Evolutionary conservation across 2,888 invertebrate species (phyloP), one percentile per base, ranked within the genome.

Genomic region (Hemicrepidius hirtus): DNA sequence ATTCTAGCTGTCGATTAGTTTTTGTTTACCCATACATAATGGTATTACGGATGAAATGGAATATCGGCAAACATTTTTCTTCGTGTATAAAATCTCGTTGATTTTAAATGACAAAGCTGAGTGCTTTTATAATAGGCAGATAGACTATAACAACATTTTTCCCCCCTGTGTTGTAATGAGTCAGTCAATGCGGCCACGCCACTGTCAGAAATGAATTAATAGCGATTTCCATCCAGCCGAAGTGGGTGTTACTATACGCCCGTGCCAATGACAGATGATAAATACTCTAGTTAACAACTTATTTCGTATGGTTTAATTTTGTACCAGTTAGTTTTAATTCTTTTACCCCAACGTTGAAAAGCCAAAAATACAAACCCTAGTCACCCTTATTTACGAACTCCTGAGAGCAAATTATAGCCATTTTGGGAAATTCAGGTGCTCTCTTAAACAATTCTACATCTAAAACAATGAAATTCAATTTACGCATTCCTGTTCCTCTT

Each of bases 381-480:
- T 50, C n/a, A 6, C 16, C 7, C 16, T 1, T 20, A 50, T 50
- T 50, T 50, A 50, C n/a, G 1, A 20, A 49, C 49, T 49, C 16
- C 1, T 5, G 20, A 10, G 24, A 7, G 50, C 12, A 21, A 50
- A 50, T 50, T 50, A 50, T 50, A 9, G 24, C 50, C 24, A 50
- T 50, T 49, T 50, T 50, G 50, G 50, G 50, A 50, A 50, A 50
- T 50, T 50, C 50, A 50, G 50, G 50, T 50, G 24, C n/a, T 24
- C 5, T 24, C 12, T 24, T 24, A 24, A 24, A 24, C 50, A 50
- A 3, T 24, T 50, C 50, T 40, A 28, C 41, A 55, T 66, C 50
- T 66, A 72, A 68, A 73, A 68, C 68, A 71, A 65, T 67, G 73
- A 65, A 73, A 68, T 73, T 73, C 73, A 68, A 68, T 73, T 68